A percentile compares a stretch with the other conserved stretches of the same genome.
phyloP scores from a whole-genome alignment of 2,113 vertebrate species.

The Equus quagga region DNA sequence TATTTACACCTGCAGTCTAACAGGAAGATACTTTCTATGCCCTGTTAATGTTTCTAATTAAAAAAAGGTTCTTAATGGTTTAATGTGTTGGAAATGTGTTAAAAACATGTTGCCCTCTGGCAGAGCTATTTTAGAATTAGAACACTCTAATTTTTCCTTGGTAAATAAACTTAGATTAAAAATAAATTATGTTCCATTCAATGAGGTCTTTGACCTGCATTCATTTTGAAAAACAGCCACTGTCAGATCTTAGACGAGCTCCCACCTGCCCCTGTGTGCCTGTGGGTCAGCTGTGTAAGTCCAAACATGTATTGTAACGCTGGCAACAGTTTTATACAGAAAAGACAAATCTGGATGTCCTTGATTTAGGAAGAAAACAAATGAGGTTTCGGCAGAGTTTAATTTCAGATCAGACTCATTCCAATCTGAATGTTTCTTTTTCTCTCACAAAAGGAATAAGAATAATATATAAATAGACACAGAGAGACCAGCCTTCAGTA shows the following conservation, averaged over 20 bases:
- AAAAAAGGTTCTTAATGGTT: slow-evolving; percentile 66
- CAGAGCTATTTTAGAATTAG: slow-evolving; percentile 69
- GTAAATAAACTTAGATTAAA: slow-evolving; percentile 77
- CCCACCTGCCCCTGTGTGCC: neutral
- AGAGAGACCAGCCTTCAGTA: too few species aligned
- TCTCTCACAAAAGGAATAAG: neutral
- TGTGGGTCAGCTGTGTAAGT: neutral
- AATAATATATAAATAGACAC: neutral
- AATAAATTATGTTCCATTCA: slow-evolving; percentile 51
- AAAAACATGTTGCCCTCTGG: slow-evolving; percentile 70
- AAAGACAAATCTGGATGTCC: neutral
- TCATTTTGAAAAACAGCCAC: neutral
- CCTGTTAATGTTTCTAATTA: slow-evolving; percentile 61
- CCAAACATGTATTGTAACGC: neutral
- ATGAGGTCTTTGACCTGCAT: slow-evolving; percentile 36
- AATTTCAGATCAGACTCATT: neutral
- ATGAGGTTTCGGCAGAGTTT: neutral
- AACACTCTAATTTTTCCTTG: slow-evolving; percentile 48
- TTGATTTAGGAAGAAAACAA: neutral
- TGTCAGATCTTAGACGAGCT: neutral
- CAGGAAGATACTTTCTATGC: neutral
- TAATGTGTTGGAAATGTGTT: slow-evolving; percentile 68
- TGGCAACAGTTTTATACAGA: neutral
- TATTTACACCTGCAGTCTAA: neutral
- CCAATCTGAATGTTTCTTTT: neutral